Evolutionary conservation across 2,888 invertebrate genomes (phyloP).

Genomic region (Lasioglossum leucozonium): DNA sequence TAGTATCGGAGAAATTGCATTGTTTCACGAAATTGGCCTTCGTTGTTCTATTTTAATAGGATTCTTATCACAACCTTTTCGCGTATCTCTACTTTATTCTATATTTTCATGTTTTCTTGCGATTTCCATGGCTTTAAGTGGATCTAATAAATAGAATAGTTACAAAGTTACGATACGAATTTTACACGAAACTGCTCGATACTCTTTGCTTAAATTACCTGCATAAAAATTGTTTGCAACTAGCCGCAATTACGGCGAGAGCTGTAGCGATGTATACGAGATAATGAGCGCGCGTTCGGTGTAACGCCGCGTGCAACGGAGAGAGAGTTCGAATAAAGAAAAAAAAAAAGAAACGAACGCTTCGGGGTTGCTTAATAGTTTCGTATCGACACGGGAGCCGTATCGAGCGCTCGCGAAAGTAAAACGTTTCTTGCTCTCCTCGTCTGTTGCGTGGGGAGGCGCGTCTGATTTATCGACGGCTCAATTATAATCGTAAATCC

Average conservation of each 20-base stretch:
- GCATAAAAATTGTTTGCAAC: not conserved
- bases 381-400: not conserved
- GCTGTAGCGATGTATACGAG: not conserved
- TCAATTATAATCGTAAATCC: constrained; percentile 68
- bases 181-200: not conserved
- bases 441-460: constrained; percentile 28
- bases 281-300: not conserved
- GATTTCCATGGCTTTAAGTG: not conserved
- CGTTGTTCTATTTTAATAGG: too few relatives aligned
- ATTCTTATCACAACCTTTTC: too few relatives aligned
- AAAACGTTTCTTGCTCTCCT: constrained; percentile 5
- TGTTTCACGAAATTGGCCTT: too few relatives aligned
- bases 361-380: not conserved
- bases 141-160: not conserved
- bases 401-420: not conserved
- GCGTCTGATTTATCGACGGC: constrained; percentile 61
- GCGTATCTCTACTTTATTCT: not conserved
- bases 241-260: not conserved
- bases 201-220: not conserved
- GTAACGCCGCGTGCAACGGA: not conserved
- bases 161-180: not conserved
- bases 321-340: not conserved
- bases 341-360: not conserved
- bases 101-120: not conserved
- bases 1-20: not conserved